Evolutionary conservation across 2,113 vertebrate species (phyloP).

Genomic region (Bubo bubo): DNA sequence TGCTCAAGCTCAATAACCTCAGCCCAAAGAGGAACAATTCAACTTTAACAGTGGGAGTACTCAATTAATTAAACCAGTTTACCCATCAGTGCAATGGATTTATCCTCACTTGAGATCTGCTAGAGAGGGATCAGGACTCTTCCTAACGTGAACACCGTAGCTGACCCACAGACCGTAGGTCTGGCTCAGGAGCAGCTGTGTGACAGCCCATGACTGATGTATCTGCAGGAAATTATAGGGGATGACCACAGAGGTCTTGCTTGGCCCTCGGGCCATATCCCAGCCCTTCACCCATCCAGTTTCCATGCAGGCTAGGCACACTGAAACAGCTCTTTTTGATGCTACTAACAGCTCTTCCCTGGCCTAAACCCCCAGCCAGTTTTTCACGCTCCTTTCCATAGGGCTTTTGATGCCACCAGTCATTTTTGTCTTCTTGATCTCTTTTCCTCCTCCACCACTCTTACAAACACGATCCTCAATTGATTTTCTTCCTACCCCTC

Average conservation of each 20-base stretch:
- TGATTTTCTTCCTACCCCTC: slow-evolving; percentile 25
- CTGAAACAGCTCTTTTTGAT: background rate
- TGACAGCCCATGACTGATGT: background rate
- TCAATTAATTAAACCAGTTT: slow-evolving; percentile 3
- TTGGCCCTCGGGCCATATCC: background rate
- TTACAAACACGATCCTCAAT: background rate
- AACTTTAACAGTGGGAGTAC: background rate
- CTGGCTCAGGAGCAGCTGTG: background rate
- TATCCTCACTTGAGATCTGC: background rate
- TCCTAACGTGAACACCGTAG: background rate
- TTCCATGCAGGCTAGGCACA: background rate
- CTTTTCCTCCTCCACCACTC: slow-evolving; percentile 14
- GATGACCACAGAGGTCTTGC: background rate
- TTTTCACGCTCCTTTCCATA: background rate
- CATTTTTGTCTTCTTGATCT: slow-evolving; percentile 17
- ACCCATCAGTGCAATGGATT: background rate
- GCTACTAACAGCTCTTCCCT: background rate
- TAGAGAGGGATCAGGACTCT: background rate
- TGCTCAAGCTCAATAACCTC: background rate
- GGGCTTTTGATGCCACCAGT: background rate
- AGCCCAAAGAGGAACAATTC: background rate
- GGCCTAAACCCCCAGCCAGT: background rate
- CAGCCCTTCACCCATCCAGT: background rate
- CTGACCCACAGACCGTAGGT: background rate
- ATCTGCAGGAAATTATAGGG: background rate